Conservation (phyloP, 2,113 vertebrate species). For the Raja brachyura region DNA sequence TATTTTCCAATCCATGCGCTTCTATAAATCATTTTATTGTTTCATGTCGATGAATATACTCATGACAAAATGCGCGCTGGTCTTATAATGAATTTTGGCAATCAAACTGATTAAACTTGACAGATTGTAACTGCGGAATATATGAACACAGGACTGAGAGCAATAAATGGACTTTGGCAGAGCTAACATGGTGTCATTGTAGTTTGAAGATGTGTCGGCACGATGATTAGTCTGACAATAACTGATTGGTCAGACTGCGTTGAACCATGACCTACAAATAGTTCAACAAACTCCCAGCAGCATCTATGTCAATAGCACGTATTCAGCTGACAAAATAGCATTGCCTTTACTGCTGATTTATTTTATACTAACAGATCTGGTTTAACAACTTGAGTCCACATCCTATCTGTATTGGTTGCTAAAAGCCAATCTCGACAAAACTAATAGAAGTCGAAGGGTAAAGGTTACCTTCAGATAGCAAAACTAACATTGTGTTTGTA, state of each 20-base stretch:
- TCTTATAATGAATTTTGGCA: constrained; percentile 17
- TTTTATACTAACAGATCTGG: constrained; percentile 41
- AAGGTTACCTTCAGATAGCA: constrained; percentile 43
- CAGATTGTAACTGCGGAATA: constrained; percentile 39
- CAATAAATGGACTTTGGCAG: constrained; percentile 38
- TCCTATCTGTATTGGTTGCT: constrained; percentile 49
- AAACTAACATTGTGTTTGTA: constrained; percentile 42
- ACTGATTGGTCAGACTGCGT: constrained; percentile 41
- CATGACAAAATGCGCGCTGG: constrained; percentile 7
- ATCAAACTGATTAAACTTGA: constrained; percentile 38
- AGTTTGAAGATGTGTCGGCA: constrained; percentile 44
- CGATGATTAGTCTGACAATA: constrained; percentile 48
- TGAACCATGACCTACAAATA: constrained; percentile 46
- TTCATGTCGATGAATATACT: neutral
- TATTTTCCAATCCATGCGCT: neutral
- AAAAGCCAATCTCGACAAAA: constrained; percentile 41
- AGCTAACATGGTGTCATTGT: constrained; percentile 38
- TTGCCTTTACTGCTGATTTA: constrained; percentile 49
- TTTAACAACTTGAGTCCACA: constrained; percentile 41
- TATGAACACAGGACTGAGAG: neutral
- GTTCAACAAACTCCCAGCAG: constrained; percentile 48
- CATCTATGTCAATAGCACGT: constrained; percentile 50
- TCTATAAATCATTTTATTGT: neutral
- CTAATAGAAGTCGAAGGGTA: constrained; percentile 45
- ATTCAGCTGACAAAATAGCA: constrained; percentile 48